A percentile compares a stretch with the other conserved stretches of the same genome.
Evolutionary conservation across 2,113 vertebrate species (phyloP).

Genomic region (Peucedramus taeniatus): DNA sequence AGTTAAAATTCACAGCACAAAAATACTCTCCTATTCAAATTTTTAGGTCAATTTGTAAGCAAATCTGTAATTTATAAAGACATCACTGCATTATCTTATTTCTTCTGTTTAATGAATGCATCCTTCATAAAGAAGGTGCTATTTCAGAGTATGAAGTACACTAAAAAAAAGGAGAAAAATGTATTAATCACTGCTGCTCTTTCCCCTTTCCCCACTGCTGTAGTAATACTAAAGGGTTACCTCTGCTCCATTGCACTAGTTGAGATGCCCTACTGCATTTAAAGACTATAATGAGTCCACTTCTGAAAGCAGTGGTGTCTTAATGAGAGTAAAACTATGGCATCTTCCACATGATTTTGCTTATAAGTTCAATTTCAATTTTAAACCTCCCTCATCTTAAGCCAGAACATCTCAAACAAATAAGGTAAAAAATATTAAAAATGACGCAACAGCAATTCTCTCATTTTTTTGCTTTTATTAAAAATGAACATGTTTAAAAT

Average conservation of each 20-base stretch:
- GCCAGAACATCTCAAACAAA: neutral
- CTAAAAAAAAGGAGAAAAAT: neutral
- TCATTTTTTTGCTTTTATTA: neutral
- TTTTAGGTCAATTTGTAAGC: neutral
- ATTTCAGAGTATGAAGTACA: neutral
- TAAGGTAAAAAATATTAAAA: neutral
- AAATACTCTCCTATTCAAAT: neutral
- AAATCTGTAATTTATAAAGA: neutral
- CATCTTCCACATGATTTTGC: neutral
- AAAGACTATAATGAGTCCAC: neutral
- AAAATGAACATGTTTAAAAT: neutral
- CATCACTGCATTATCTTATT: neutral
- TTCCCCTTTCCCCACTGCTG: rapidly evolving
- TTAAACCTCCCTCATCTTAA: neutral
- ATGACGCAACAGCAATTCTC: rapidly evolving
- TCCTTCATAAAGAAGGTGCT: neutral
- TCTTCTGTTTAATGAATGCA: neutral
- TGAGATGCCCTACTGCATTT: neutral
- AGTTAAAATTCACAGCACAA: neutral
- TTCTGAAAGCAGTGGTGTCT: neutral
- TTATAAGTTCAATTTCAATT: neutral
- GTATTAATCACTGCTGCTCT: neutral
- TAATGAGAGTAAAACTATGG: neutral
- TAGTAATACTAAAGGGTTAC: neutral
- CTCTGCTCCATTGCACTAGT: neutral